A percentile compares a stretch with the other conserved stretches of the same genome.
phyloP scores from a whole-genome alignment of 2,113 vertebrate genomes.

The Microcebus griseorufus region DNA sequence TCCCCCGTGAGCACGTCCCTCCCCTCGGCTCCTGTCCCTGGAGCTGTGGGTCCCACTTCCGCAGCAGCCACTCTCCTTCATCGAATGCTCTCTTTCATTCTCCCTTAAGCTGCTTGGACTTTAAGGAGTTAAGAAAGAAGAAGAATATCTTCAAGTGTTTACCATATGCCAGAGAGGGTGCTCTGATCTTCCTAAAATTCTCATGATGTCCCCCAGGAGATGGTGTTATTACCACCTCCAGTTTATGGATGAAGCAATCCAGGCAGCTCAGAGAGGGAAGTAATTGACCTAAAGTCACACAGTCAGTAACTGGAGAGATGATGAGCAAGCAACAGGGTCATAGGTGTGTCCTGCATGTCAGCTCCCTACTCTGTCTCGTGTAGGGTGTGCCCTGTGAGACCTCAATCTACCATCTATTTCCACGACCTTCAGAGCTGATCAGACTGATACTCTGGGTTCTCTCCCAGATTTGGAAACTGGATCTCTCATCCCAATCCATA shows the following conservation, averaged over 20 bases:
- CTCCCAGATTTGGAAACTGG: not conserved
- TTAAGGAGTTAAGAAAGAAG: not conserved
- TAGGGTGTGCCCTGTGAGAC: not conserved
- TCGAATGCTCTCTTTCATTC: not conserved
- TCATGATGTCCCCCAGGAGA: not conserved
- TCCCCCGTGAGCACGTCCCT: not conserved
- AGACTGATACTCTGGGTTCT: not conserved
- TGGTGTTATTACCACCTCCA: not conserved
- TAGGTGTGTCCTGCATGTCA: accelerated
- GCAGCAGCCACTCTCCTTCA: not conserved
- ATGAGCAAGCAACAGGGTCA: not conserved
- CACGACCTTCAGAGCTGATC: not conserved
- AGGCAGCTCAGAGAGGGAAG: not conserved
- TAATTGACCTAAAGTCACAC: not conserved
- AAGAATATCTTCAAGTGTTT: not conserved
- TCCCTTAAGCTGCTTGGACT: not conserved
- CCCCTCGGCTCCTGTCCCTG: not conserved
- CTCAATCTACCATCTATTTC: too few species aligned
- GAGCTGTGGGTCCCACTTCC: not conserved
- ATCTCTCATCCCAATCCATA: not conserved
- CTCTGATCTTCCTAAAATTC: not conserved
- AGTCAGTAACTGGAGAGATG: not conserved
- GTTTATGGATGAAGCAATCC: not conserved
- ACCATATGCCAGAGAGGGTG: not conserved
- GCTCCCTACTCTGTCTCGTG: too few species aligned